Conservation (phyloP, 2,888 invertebrate species). For the Plagiodera versicolora region DNA sequence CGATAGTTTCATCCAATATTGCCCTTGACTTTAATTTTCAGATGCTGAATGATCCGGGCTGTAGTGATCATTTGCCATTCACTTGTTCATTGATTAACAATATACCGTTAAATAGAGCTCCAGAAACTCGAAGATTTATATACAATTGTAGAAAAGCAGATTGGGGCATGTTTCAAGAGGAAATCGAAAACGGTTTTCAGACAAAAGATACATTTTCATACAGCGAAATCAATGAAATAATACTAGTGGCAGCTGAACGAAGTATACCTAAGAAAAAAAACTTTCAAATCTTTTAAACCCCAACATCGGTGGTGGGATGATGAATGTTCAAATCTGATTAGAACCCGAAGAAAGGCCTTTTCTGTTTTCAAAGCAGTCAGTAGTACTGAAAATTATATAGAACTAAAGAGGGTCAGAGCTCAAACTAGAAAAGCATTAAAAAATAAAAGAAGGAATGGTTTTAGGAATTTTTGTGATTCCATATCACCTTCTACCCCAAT, state of each 20-base stretch:
- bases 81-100: not conserved
- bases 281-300: not conserved
- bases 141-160: not conserved
- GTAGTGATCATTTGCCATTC: not conserved
- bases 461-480: not conserved
- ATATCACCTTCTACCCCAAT: not conserved
- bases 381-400: not conserved
- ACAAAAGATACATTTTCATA: not conserved
- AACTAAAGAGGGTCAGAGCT: not conserved
- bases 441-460: not conserved
- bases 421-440: not conserved
- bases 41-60: not conserved
- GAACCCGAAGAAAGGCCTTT: not conserved
- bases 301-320: not conserved
- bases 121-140: not conserved
- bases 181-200: not conserved
- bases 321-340: not conserved
- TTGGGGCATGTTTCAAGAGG: not conserved
- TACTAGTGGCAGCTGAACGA: not conserved
- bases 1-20: not conserved
- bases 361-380: not conserved
- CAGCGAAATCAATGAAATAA: not conserved
- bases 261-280: not conserved
- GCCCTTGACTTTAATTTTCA: not conserved
- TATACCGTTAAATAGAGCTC: not conserved